Evolutionary conservation across 2,797 vertebrate species (phyloP).

Genomic region (Leontopithecus rosalia): DNA sequence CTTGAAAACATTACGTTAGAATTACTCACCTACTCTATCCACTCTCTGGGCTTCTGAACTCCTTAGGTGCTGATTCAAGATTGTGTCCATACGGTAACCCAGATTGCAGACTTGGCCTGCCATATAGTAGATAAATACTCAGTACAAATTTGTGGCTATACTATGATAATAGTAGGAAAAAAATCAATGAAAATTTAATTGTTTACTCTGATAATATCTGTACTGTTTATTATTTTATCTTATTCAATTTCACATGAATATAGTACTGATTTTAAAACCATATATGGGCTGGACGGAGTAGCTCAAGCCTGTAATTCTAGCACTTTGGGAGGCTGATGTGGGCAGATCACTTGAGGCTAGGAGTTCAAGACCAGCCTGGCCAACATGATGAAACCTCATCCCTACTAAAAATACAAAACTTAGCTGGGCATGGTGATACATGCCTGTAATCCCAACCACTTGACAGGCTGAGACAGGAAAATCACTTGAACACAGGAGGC

Average conservation of each 20-base stretch:
- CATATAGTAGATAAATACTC: background rate
- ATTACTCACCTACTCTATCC: background rate
- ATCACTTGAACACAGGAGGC: too few species aligned
- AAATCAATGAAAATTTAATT: slow-evolving; percentile 37
- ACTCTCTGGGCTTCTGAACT: background rate
- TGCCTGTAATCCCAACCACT: too few species aligned
- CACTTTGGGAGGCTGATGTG: too few species aligned
- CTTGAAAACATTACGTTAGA: background rate
- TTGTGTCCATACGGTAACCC: background rate
- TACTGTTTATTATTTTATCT: background rate
- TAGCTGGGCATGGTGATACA: too few species aligned
- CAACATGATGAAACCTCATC: too few species aligned
- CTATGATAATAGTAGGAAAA: background rate
- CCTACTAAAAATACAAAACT: too few species aligned
- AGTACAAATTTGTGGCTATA: background rate
- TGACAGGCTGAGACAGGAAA: too few species aligned
- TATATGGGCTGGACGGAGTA: background rate
- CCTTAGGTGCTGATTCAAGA: background rate
- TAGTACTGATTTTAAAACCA: background rate
- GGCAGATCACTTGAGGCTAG: too few species aligned
- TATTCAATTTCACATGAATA: background rate
- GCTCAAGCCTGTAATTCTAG: too few species aligned
- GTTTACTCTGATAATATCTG: background rate
- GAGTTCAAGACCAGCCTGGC: too few species aligned
- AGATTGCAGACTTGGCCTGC: background rate